Evolutionary conservation across 1,140 invertebrate species (phyloP), one percentile per base, ranked within the genome.

Genomic region (Drosophila novamexicana): DNA sequence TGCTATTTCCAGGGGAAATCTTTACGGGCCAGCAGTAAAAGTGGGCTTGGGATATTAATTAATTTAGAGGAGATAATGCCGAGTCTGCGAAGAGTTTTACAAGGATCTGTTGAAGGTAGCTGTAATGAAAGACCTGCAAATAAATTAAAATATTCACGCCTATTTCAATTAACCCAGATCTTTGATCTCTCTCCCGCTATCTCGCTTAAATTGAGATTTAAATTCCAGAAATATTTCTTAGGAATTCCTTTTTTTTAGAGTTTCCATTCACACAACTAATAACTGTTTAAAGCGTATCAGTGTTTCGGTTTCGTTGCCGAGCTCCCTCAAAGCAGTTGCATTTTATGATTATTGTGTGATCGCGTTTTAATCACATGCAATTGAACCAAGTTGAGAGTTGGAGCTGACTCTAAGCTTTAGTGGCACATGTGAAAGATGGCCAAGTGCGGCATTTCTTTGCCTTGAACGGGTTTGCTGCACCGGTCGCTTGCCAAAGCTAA

Each of bases 331-430:
- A 61, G 14, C 54, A 44, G 39, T 70, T 75, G 47, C 49, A 61
- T 69, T 78, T 88, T 88, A 86, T 88, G 83, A 88, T 88, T 77
- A 88, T 88, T 88, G 83, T 88, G 79, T 80, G 83, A 88, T 88
- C 79, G 83, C 84, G 79, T 88, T 88, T 88, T 83, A 88, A 83
- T 79, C 83, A 75, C 69, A 76, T 73, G 67, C 67, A 75, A 75
- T 75, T 61, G 65, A 68, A 68, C 56, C 14, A 10, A 68, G 63
- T 44, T 45, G 62, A 39, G 22, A 32, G 54, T 16, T 62, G 47
- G 34, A 44, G 39, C 40, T 69, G 71, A 69, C 53, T 65, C 7
- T 57, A 57, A 58, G 53, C 69, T n/a, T 75, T 63, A 71, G 81
- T 81, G 81, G 68, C 78, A 76, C 79, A 82, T 83, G 83, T 81